Conservation (phyloP, 2,113 vertebrate species). For the Platysternon megacephalum region DNA sequence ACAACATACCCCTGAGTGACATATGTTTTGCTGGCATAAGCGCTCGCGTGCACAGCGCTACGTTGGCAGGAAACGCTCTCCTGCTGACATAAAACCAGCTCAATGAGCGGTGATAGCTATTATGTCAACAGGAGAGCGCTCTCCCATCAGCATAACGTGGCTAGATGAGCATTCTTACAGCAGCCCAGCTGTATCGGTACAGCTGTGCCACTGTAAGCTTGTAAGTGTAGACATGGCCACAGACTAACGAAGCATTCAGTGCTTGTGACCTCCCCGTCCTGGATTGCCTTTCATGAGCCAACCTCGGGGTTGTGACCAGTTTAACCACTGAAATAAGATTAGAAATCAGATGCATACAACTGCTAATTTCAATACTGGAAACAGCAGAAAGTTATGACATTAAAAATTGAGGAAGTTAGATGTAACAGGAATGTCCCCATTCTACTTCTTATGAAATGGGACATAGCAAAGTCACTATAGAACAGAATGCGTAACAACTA, state of each 20-base stretch:
- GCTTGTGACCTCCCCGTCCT: neutral
- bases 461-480: neutral
- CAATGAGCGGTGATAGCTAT: too few species aligned
- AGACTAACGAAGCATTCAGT: neutral
- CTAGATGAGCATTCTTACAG: too few species aligned
- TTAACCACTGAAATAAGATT: neutral
- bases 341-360: accelerated
- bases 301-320: neutral
- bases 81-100: too few species aligned
- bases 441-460: accelerated
- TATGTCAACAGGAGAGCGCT: too few species aligned
- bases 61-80: too few species aligned
- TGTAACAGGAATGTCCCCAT: accelerated
- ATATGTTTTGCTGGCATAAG: too few species aligned
- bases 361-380: accelerated
- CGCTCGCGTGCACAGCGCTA: too few species aligned
- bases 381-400: neutral
- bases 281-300: neutral
- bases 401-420: accelerated
- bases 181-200: too few species aligned
- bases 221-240: too few species aligned
- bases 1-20: too few species aligned
- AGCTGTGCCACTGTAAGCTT: too few species aligned
- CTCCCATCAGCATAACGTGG: too few species aligned
- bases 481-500: neutral